Evolutionary conservation across 2,797 vertebrate species (phyloP).

Genomic region (Erpetoichthys calabaricus): DNA sequence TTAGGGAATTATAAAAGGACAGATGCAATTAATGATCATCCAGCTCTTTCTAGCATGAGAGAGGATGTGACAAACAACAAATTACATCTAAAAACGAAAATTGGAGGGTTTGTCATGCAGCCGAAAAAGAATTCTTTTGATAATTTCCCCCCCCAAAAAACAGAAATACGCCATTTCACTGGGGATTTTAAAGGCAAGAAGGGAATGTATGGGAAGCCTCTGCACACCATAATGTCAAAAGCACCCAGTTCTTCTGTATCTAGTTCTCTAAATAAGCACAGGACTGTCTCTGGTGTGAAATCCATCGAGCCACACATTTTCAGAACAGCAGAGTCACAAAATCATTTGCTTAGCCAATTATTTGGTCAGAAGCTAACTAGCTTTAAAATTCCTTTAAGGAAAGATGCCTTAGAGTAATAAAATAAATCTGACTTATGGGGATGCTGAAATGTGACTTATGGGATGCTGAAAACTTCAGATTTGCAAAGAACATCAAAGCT

Average conservation of each 20-base stretch:
- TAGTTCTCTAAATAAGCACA: slow-evolving; percentile 55
- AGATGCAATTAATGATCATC: slow-evolving; percentile 47
- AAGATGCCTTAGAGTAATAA: slow-evolving; percentile 79
- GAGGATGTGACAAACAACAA: slow-evolving; percentile 66
- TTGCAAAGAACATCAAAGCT: slow-evolving; percentile 41
- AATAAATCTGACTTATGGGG: slow-evolving; percentile 46
- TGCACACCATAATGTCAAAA: slow-evolving; percentile 61
- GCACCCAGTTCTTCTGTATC: slow-evolving; percentile 49
- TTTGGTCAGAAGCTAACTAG: slow-evolving; percentile 95
- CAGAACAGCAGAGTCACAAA: slow-evolving; percentile 89
- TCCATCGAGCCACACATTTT: slow-evolving; percentile 53
- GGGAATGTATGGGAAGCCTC: slow-evolving; percentile 49
- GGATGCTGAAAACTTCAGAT: slow-evolving; percentile 18
- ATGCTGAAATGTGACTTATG: slow-evolving; percentile 40
- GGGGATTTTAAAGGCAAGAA: slow-evolving; percentile 65
- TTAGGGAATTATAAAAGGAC: slow-evolving; percentile 37
- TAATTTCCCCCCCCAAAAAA: slow-evolving; percentile 55
- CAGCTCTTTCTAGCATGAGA: slow-evolving; percentile 53
- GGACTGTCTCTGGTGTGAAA: slow-evolving; percentile 51
- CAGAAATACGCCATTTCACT: slow-evolving; percentile 46
- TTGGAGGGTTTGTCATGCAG: slow-evolving; percentile 40
- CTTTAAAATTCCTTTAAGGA: slow-evolving; percentile 97
- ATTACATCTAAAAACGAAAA: slow-evolving; percentile 51
- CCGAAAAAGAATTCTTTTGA: slow-evolving; percentile 52
- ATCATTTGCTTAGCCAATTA: slow-evolving; percentile 88